These are phyloP conservation scores for Hydractinia echinata DNA, from an alignment of 30 jellyfish, hydroid and myxozoan species.

Conservation along the genomic window DNA sequence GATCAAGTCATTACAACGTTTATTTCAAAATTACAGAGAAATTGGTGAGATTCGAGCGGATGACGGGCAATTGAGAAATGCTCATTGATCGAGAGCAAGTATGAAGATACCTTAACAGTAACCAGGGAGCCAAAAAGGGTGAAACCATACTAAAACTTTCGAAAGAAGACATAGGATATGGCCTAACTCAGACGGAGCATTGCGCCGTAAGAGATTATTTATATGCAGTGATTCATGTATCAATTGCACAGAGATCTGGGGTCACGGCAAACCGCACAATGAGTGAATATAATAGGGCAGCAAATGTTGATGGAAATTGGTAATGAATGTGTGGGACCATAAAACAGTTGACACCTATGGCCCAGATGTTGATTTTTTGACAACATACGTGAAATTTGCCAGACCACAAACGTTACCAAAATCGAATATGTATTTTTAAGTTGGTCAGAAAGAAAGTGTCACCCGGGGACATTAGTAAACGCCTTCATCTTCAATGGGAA, in stretches of 20 bases:
- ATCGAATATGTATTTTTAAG: background rate
- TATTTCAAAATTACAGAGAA: background rate
- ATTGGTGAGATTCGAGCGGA: background rate
- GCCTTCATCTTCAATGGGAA: background rate
- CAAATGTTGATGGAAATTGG: background rate
- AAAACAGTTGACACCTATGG: background rate
- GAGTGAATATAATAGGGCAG: background rate
- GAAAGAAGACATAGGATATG: background rate
- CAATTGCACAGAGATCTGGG: background rate
- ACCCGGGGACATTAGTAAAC: background rate
- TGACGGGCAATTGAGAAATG: background rate
- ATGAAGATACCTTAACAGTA: background rate
- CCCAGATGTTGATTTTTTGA: background rate
- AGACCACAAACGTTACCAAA: background rate
- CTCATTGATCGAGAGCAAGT: background rate
- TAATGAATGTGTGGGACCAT: background rate
- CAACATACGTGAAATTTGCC: background rate
- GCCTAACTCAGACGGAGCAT: background rate
- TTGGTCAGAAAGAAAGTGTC: background rate
- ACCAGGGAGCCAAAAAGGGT: background rate
- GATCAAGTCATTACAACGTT: background rate
- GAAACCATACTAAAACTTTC: background rate
- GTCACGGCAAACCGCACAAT: background rate
- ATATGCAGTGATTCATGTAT: background rate
- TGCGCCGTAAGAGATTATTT: background rate